Conservation (phyloP, 2,888 invertebrate genomes). For the Oeneis ivallda region DNA sequence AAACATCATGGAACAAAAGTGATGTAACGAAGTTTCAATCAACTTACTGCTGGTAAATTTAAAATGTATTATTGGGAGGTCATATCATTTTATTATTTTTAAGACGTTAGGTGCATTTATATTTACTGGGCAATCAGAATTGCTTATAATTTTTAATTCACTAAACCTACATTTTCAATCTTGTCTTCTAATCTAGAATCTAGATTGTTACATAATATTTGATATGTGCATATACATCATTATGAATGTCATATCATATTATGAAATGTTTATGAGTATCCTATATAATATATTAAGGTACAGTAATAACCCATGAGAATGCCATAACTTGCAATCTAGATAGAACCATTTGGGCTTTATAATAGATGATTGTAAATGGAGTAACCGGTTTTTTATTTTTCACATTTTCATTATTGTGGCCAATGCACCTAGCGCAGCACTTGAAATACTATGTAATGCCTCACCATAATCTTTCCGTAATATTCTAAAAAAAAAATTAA, state of each 20-base stretch:
- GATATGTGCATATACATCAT: conserved; percentile 1
- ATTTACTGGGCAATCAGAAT: conserved; percentile 30
- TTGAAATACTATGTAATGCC: conserved; percentile 67
- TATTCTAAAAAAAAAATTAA: conserved; percentile 67
- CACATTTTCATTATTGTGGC: conserved; percentile 41
- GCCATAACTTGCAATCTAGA: neutral
- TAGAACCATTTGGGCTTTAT: neutral
- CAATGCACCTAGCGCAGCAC: conserved; percentile 71
- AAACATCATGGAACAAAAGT: conserved; percentile 57
- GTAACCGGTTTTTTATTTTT: neutral
- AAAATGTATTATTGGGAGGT: conserved; percentile 67
- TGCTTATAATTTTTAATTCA: conserved; percentile 24
- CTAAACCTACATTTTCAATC: conserved; percentile 3
- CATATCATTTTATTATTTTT: conserved; percentile 66
- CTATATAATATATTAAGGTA: neutral
- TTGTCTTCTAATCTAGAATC: neutral
- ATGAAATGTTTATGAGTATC: conserved; percentile 1
- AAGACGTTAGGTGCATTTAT: conserved; percentile 72
- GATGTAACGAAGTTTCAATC: conserved; percentile 65
- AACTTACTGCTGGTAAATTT: conserved; percentile 75
- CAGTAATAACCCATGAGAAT: no score
- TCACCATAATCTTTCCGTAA: conserved; percentile 73
- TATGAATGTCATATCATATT: no score
- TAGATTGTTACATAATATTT: conserved; percentile 14
- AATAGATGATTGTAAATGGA: neutral